These are phyloP conservation scores for Muscicapa comitata DNA, from an alignment of 2,797 vertebrate genomes.

Conservation along the genomic window DNA sequence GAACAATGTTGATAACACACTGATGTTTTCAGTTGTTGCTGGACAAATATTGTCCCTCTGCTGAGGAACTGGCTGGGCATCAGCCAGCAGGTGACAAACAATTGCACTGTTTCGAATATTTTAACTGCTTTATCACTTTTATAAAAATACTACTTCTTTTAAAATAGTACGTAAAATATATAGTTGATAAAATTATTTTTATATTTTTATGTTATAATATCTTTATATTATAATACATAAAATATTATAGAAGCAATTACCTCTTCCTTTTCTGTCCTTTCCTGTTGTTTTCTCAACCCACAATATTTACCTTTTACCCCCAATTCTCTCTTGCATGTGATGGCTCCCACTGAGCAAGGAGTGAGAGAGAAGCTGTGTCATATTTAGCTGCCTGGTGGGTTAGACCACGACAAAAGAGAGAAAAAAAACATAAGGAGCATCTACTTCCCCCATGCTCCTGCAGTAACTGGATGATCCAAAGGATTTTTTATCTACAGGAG, in stretches of 20 bases:
- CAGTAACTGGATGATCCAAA: not conserved
- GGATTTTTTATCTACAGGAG: not conserved
- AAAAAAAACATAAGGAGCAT: not conserved
- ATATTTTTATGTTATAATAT: fast-evolving
- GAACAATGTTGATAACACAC: not conserved
- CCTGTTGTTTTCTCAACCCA: not conserved
- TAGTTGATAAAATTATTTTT: not conserved
- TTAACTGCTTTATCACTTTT: not conserved
- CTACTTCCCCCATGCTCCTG: not conserved
- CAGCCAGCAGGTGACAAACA: not conserved
- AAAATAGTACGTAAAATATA: not conserved
- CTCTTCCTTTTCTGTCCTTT: not conserved
- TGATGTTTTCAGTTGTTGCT: not conserved
- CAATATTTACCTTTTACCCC: not conserved
- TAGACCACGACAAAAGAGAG: not conserved
- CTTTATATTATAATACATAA: not conserved
- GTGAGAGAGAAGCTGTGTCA: not conserved
- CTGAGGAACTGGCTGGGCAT: not conserved
- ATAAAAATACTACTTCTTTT: not conserved
- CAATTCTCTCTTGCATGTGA: not conserved
- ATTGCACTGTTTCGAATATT: not conserved
- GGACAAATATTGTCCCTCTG: not conserved
- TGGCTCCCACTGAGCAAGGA: not conserved
- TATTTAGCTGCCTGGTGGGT: not conserved
- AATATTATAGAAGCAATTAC: not conserved